phyloP scores from a whole-genome alignment of 2,888 invertebrate species.

The Carabus problematicus region DNA sequence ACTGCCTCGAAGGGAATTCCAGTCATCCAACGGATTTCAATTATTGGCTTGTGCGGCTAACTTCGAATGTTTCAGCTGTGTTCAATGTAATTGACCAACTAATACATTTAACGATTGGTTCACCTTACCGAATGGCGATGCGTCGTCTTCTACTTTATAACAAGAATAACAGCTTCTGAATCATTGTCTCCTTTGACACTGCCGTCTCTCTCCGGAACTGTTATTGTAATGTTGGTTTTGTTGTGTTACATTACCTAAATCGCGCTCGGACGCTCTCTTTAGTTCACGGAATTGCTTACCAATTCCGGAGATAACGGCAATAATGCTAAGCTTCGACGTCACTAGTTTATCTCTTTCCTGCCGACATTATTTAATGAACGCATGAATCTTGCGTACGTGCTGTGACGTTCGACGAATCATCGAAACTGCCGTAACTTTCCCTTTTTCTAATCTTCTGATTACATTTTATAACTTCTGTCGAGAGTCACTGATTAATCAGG shows the following conservation, averaged over 20 bases:
- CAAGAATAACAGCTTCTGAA: slow-evolving; percentile 28
- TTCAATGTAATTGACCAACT: slow-evolving; percentile 60
- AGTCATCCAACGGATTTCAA: slow-evolving; percentile 60
- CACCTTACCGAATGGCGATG: slow-evolving; percentile 51
- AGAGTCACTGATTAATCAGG: background rate
- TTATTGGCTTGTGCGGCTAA: slow-evolving; percentile 57
- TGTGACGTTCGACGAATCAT: too few relatives aligned
- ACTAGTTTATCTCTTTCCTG: too few relatives aligned
- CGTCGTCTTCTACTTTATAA: slow-evolving; percentile 15
- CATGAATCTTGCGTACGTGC: too few relatives aligned
- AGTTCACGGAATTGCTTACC: background rate
- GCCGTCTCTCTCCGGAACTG: slow-evolving; percentile 25
- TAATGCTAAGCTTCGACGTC: too few relatives aligned
- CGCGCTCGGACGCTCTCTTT: slow-evolving; percentile 5
- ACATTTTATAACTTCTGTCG: slow-evolving; percentile 1
- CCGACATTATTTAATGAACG: too few relatives aligned
- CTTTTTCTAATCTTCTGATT: too few relatives aligned
- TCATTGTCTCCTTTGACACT: slow-evolving; percentile 20
- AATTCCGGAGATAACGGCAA: background rate
- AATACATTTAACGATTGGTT: slow-evolving; percentile 59
- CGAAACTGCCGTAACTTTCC: too few relatives aligned
- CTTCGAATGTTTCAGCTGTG: slow-evolving; percentile 55
- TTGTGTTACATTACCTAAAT: slow-evolving; percentile 27
- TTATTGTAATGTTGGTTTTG: slow-evolving; percentile 33
- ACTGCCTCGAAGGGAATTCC: slow-evolving; percentile 59